A percentile compares a stretch with the other conserved stretches of the same genome.
Evolutionary conservation across 1,140 invertebrate genomes (phyloP).

Genomic region (Dendroctonus ponderosae): DNA sequence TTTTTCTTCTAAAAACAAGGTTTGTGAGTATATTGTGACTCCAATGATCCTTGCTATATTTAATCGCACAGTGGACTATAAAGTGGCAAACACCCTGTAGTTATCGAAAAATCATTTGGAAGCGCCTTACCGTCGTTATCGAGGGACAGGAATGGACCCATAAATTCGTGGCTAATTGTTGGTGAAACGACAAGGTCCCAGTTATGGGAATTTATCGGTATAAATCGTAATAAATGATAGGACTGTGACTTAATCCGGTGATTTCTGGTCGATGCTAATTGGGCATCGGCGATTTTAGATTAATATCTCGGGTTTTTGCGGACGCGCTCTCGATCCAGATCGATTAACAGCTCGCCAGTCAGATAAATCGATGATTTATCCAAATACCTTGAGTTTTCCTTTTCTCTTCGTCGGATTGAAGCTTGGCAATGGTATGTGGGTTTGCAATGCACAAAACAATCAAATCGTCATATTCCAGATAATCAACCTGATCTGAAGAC

Average conservation of each 20-base stretch:
- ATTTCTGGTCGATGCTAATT: slow-evolving; percentile 28
- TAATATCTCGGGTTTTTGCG: slow-evolving; percentile 23
- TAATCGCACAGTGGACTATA: too few relatives aligned
- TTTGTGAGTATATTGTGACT: too few relatives aligned
- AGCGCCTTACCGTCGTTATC: slow-evolving; percentile 18
- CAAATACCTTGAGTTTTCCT: too few relatives aligned
- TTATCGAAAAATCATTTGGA: slow-evolving; percentile 6
- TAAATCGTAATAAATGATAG: slow-evolving; percentile 27
- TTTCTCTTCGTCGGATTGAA: too few relatives aligned
- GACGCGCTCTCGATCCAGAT: slow-evolving; percentile 18
- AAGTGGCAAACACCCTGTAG: too few relatives aligned
- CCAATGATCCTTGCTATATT: too few relatives aligned
- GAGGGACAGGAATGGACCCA: slow-evolving; percentile 12
- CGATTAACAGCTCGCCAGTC: slow-evolving; percentile 11
- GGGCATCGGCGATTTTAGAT: slow-evolving; percentile 24
- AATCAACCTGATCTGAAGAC: too few relatives aligned
- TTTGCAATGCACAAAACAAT: too few relatives aligned
- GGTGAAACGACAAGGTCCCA: slow-evolving; percentile 12
- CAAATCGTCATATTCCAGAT: too few relatives aligned
- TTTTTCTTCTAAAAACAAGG: too few relatives aligned
- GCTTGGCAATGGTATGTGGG: too few relatives aligned
- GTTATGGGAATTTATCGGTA: slow-evolving; percentile 20
- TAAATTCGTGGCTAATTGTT: slow-evolving; percentile 20
- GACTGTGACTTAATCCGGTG: slow-evolving; percentile 19
- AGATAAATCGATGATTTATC: slow-evolving; percentile 17